A percentile compares a stretch with the other conserved stretches of the same genome.
phyloP scores from a whole-genome alignment of 2,888 invertebrate species.

The Parascotia fuliginaria region DNA sequence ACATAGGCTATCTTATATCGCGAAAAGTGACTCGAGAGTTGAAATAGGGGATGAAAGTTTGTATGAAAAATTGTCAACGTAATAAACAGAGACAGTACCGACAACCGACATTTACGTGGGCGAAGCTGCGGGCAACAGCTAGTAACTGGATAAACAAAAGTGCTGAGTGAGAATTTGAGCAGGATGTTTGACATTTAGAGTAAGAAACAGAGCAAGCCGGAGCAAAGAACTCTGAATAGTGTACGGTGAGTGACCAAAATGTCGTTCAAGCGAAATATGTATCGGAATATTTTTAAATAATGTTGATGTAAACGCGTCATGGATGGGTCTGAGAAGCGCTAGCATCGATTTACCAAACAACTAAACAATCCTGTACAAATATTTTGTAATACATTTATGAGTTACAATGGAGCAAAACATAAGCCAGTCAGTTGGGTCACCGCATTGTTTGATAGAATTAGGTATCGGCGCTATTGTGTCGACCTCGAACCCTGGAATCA shows the following conservation, averaged over 20 bases:
- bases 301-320: constrained; percentile 7
- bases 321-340: constrained; percentile 8
- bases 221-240: constrained; percentile 25
- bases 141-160: neutral
- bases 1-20: too few species aligned
- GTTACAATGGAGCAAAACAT: constrained; percentile 60
- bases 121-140: too few species aligned
- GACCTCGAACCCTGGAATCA: constrained; percentile 41
- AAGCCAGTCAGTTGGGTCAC: constrained; percentile 54
- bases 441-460: constrained; percentile 56
- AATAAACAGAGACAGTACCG: too few species aligned
- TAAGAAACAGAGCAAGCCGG: neutral
- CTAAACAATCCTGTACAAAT: constrained; percentile 57
- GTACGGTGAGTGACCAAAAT: constrained; percentile 20
- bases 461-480: constrained; percentile 40
- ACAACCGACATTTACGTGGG: too few species aligned
- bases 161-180: constrained; percentile 9
- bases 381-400: constrained; percentile 61
- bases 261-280: constrained; percentile 10
- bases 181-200: too few species aligned
- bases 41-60: too few species aligned
- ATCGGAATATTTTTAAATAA: constrained; percentile 17
- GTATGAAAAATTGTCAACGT: too few species aligned
- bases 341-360: constrained; percentile 43
- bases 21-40: too few species aligned